Evolutionary conservation across 2,113 vertebrate species (phyloP).

Genomic region (Lonchura striata): DNA sequence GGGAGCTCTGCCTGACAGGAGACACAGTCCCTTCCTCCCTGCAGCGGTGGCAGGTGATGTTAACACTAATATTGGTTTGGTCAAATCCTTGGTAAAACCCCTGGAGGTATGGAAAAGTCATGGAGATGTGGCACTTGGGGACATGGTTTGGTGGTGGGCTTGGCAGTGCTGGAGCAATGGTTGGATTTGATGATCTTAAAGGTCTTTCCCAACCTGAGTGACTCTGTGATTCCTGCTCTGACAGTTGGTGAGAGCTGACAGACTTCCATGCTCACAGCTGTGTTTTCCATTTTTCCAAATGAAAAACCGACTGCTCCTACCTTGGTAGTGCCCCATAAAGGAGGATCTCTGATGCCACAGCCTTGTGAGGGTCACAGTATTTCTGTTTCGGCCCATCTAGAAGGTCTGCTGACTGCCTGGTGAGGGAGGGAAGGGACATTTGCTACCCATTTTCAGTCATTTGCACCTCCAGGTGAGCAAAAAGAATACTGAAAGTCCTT

Average conservation of each 20-base stretch:
- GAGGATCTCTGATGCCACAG: neutral
- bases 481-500: neutral
- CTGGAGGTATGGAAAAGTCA: accelerated
- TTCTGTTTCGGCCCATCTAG: neutral
- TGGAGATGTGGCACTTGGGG: neutral
- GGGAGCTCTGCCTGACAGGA: neutral
- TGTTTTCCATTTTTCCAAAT: neutral
- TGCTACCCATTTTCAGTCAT: neutral
- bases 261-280: neutral
- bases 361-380: neutral
- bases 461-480: neutral
- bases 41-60: accelerated
- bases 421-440: neutral
- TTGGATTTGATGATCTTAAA: accelerated
- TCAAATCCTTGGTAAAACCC: neutral
- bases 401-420: neutral
- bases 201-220: neutral
- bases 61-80: neutral
- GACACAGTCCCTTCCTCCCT: neutral
- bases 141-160: neutral
- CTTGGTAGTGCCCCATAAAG: neutral
- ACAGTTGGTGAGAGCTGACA: neutral
- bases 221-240: neutral
- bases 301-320: neutral
- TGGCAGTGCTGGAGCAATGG: neutral